These are phyloP conservation scores for Bufo gargarizans DNA, from an alignment of 2,113 vertebrate species.

Conservation along the genomic window DNA sequence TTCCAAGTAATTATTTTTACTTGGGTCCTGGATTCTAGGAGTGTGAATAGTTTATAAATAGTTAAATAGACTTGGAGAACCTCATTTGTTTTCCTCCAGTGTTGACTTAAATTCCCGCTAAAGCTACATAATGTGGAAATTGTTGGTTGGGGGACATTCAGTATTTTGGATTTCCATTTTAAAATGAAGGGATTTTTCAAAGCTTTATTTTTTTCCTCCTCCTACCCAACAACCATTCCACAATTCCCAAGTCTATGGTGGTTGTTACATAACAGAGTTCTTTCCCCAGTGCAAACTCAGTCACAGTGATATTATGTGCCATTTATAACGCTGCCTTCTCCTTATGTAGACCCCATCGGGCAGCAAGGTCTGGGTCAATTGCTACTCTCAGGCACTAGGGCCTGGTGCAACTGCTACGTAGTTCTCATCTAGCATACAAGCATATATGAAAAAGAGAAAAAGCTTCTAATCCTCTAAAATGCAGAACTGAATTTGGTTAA, in stretches of 20 bases:
- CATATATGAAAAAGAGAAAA: no score
- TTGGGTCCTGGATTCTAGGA: not conserved
- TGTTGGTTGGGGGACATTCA: not conserved
- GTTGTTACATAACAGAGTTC: not conserved
- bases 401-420: no score
- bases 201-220: not conserved
- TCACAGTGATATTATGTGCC: not conserved
- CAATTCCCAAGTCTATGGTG: not conserved
- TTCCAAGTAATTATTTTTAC: not conserved
- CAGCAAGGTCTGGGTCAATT: no score
- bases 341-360: no score
- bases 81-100: not conserved
- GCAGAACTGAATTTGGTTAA: no score
- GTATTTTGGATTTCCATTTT: not conserved
- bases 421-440: no score
- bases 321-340: no score
- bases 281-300: not conserved
- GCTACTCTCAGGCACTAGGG: no score
- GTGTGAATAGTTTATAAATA: not conserved
- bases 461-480: no score
- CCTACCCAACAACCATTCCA: not conserved
- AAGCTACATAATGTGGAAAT: not conserved
- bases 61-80: not conserved
- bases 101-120: not conserved
- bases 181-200: not conserved